These are phyloP conservation scores for Drosophila parthenogenetica DNA, from an alignment of 2,888 invertebrate species.

Conservation along the genomic window DNA sequence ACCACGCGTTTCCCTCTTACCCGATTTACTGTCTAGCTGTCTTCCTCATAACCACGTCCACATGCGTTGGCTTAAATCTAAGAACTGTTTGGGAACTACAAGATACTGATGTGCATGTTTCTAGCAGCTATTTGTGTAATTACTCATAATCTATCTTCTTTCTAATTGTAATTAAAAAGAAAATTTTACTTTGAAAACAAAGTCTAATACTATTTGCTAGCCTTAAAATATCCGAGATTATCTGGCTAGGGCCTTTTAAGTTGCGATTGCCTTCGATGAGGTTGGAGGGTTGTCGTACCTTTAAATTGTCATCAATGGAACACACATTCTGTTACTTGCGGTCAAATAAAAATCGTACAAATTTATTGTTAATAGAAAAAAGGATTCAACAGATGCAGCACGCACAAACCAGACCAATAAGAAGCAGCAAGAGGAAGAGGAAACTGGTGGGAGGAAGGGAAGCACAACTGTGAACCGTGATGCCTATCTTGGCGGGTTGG, in stretches of 20 bases:
- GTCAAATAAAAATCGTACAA: constrained; percentile 66
- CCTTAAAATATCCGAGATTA: constrained; percentile 1
- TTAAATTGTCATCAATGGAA: constrained; percentile 25
- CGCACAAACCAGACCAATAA: constrained; percentile 40
- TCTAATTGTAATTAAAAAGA: too few species aligned
- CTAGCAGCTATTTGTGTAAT: constrained; percentile 38
- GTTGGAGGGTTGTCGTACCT: constrained; percentile 15
- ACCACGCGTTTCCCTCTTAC: constrained; percentile 66
- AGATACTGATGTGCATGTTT: constrained; percentile 25
- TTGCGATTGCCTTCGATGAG: neutral
- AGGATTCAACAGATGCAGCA: constrained; percentile 64
- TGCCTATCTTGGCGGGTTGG: constrained; percentile 69
- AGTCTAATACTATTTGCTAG: too few species aligned
- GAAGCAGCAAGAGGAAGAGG: neutral
- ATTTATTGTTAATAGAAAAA: constrained; percentile 84
- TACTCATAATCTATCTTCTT: constrained; percentile 1
- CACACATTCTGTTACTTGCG: constrained; percentile 48
- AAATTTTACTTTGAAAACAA: too few species aligned
- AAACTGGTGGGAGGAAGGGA: neutral
- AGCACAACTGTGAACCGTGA: constrained; percentile 41
- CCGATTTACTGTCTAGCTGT: constrained; percentile 49
- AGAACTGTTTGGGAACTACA: constrained; percentile 42
- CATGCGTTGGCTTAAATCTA: constrained; percentile 34
- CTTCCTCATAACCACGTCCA: neutral
- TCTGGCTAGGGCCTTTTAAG: neutral